Base-by-base conservation (phyloP, 2,888 invertebrate genomes). In the Callosobruchus maculatus region DNA sequence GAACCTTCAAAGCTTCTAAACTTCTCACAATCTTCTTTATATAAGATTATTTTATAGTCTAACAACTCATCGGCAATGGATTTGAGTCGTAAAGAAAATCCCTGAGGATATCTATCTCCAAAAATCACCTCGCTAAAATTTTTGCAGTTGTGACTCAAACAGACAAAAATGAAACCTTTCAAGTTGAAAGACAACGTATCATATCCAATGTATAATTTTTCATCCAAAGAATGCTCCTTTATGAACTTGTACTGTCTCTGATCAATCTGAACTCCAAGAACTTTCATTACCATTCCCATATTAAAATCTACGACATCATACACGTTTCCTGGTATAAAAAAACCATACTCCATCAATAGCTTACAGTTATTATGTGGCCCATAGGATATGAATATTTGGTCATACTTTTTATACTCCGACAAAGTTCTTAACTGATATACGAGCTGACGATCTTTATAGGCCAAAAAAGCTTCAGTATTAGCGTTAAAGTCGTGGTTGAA, bases 381-480 rank as follows among this genome's bases (percentile, higher is more conserved):
- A 84, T 97, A 97, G 80, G 93, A 95, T 80, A 97, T 97, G 85
- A 95, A 97, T 73, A 96, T 92, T 88, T 97, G 93, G 67, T 92
- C 88, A 84, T 91, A 91, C 74, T 90, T 89, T 72, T 89, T 86
- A 83, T 92, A 92, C 1, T 85, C 79, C 73, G 85, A 88, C 68
- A 87, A 83, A 0, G 91, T 90, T 75, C 82, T 85, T 66, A 93
- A 89, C 82, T 89, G 87, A 84, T 91, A 93, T 76, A 87, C 87
- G 68, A 86, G 83, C 68, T 85, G 84, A 0, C 83, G 80, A 67
- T 83, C 77, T 9, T 76, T 22, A 78, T 87, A 83, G 4, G 77
- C 76, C 71, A 86, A 78, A 74, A 78, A 76, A 18, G 89, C 89
- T 30, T 85, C 83, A 0, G 93, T 93, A 77, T 88, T 87, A 2